Conservation (phyloP, 2,888 invertebrate species). For the Parnassius apollo region DNA sequence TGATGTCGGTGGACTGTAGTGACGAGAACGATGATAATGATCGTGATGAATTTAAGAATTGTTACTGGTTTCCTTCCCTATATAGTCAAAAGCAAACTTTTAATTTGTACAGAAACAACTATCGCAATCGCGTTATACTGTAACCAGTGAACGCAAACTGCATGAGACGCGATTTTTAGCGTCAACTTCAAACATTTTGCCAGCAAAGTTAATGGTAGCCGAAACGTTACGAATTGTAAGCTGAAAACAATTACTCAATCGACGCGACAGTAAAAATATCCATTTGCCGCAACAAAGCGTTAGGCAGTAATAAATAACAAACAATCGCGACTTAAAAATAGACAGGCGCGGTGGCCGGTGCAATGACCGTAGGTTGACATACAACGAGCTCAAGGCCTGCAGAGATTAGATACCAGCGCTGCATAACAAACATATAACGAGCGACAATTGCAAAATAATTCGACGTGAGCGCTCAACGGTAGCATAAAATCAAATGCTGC, state of each 20-base stretch:
- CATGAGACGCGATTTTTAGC: constrained; percentile 16
- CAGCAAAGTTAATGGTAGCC: not conserved
- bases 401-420: constrained; percentile 73
- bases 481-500: constrained; percentile 30
- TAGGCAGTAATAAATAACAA: constrained; percentile 67
- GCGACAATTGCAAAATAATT: constrained; percentile 63
- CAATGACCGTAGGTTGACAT: constrained; percentile 78
- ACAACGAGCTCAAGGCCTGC: constrained; percentile 77
- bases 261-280: constrained; percentile 49
- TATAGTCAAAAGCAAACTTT: constrained; percentile 13
- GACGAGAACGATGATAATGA: too few species aligned
- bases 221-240: constrained; percentile 28
- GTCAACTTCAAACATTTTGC: constrained; percentile 16
- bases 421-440: constrained; percentile 63
- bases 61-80: constrained; percentile 10
- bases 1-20: too few species aligned
- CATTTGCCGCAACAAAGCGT: constrained; percentile 42
- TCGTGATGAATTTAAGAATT: not conserved
- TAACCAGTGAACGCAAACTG: constrained; percentile 5
- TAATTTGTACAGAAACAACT: constrained; percentile 10
- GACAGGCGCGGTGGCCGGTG: constrained; percentile 59
- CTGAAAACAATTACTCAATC: constrained; percentile 58
- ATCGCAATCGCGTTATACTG: not conserved
- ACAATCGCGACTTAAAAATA: constrained; percentile 73
- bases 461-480: constrained; percentile 38